Conservation (phyloP, 2,888 invertebrate species). For the Amphipyra berbera region DNA sequence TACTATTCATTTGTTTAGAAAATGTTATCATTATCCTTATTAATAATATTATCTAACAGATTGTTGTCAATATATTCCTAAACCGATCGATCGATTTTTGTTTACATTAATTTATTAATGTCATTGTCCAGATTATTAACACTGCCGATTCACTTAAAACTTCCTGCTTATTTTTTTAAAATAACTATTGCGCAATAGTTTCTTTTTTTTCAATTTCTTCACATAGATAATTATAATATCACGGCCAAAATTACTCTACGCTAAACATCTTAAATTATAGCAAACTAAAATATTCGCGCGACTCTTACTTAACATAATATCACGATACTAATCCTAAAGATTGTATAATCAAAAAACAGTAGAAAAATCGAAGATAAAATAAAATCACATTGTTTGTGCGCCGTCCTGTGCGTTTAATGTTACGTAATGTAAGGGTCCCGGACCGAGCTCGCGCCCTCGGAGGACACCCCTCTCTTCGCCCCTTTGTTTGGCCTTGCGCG, state of each 20-base stretch:
- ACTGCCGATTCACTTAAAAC: constrained; percentile 44
- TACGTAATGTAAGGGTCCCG: constrained; percentile 87
- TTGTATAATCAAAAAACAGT: constrained; percentile 87
- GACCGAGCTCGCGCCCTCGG: constrained; percentile 72
- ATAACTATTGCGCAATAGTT: constrained; percentile 51
- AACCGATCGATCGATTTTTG: constrained; percentile 65
- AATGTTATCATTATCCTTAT: constrained; percentile 34
- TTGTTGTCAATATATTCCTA: constrained; percentile 18
- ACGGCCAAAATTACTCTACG: constrained; percentile 73
- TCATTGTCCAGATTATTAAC: constrained; percentile 28
- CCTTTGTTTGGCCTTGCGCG: constrained; percentile 66
- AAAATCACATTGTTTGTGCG: constrained; percentile 90
- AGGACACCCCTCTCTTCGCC: constrained; percentile 65
- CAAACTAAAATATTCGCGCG: constrained; percentile 77
- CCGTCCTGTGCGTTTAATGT: constrained; percentile 89
- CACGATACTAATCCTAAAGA: constrained; percentile 85
- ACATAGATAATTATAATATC: constrained; percentile 66
- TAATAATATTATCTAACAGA: constrained; percentile 13
- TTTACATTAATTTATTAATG: not conserved
- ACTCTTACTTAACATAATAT: constrained; percentile 83
- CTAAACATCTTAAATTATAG: constrained; percentile 78
- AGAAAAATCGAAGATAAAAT: constrained; percentile 84
- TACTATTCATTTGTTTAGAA: constrained; percentile 46
- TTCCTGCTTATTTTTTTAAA: constrained; percentile 29
- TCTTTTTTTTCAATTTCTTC: constrained; percentile 33